Evolutionary conservation across 2,113 vertebrate genomes (phyloP).

Genomic region (Vulpes lagopus): DNA sequence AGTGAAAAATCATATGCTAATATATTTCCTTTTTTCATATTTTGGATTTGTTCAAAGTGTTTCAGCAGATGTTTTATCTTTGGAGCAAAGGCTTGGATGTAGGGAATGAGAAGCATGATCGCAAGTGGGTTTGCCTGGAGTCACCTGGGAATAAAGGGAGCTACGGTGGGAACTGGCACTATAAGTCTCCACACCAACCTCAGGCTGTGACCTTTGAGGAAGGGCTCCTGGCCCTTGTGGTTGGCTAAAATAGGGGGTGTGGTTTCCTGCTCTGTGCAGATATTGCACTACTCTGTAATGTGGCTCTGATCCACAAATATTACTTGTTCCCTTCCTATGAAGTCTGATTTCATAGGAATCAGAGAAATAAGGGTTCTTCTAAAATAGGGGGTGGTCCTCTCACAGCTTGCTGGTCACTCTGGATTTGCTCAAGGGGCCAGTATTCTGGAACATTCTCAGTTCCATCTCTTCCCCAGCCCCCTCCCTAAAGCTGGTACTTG

Average conservation of each 20-base stretch:
- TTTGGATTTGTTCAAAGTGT: not conserved
- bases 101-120: not conserved
- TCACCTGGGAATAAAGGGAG: not conserved
- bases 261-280: not conserved
- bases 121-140: not conserved
- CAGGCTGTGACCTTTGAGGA: not conserved
- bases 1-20: not conserved
- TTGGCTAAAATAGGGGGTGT: not conserved
- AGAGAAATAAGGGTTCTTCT: not conserved
- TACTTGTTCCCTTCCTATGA: not conserved
- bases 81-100: not conserved
- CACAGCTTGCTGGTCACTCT: not conserved
- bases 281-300: not conserved
- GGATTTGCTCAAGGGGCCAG: not conserved
- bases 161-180: too few relatives aligned
- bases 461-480: not conserved
- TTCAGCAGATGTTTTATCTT: not conserved
- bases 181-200: rapidly evolving
- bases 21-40: not conserved
- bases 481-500: not conserved
- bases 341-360: not conserved
- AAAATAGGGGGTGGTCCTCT: not conserved
- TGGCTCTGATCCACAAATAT: not conserved
- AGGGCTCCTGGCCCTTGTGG: too few relatives aligned
- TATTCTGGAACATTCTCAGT: not conserved